Conservation (phyloP, 2,113 vertebrate species). For the Otocyon megalotis region DNA sequence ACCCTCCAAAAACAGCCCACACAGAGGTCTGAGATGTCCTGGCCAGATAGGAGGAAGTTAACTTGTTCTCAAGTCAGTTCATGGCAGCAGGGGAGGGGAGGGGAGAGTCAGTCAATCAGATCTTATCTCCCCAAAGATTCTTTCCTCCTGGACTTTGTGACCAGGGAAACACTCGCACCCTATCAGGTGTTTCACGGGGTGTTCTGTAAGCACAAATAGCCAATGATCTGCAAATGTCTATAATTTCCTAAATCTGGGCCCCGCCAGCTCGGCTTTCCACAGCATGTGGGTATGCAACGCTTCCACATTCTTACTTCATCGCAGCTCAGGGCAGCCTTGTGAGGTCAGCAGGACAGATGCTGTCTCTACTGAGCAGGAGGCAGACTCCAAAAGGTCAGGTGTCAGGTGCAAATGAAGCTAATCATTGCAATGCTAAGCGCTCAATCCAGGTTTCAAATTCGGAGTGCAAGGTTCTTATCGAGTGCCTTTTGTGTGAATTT, state of each 20-base stretch:
- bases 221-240: neutral
- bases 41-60: neutral
- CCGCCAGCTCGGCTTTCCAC: neutral
- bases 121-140: neutral
- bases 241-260: neutral
- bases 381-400: neutral
- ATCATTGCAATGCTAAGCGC: neutral
- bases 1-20: conserved; percentile 1
- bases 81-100: neutral
- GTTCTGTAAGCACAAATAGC: neutral
- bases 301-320: neutral
- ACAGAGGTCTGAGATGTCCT: neutral
- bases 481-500: neutral
- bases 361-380: neutral
- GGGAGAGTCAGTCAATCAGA: neutral
- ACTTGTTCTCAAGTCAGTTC: neutral
- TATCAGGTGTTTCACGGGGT: neutral
- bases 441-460: neutral
- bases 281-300: no score
- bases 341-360: neutral
- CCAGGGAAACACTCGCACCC: neutral
- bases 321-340: accelerated
- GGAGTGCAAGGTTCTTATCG: neutral
- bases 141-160: neutral
- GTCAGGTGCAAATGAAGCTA: neutral